Evolutionary conservation across 2,888 invertebrate species (phyloP).

Genomic region (Phania funesta): DNA sequence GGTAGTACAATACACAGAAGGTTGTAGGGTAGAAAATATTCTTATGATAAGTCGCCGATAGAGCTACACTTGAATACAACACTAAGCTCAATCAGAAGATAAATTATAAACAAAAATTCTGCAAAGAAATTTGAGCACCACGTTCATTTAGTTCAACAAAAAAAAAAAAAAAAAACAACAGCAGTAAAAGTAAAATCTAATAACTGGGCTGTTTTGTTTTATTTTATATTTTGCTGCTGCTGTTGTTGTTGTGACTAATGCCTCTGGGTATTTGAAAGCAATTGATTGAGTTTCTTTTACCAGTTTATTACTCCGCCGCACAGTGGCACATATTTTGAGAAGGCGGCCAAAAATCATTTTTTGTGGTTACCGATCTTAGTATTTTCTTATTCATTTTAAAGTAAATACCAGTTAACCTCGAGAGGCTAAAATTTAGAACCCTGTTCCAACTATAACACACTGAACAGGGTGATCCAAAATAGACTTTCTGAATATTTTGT

Average conservation of each 20-base stretch:
- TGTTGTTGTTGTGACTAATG: conserved; percentile 44
- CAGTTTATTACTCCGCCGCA: background rate
- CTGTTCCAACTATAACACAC: too few species aligned
- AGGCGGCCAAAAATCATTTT: too few species aligned
- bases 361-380: too few species aligned
- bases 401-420: too few species aligned
- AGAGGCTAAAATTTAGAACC: too few species aligned
- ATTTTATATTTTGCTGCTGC: background rate
- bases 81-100: conserved; percentile 34
- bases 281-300: conserved; percentile 50
- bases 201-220: conserved; percentile 53
- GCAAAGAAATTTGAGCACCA: conserved; percentile 27
- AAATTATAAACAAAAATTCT: conserved; percentile 37
- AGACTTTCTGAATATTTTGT: too few species aligned
- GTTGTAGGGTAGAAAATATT: conserved; percentile 19
- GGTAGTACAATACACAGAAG: too few species aligned
- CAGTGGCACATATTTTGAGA: too few species aligned
- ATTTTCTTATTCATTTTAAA: too few species aligned
- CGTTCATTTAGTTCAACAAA: conserved; percentile 52
- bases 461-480: too few species aligned
- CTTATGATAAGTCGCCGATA: conserved; percentile 21
- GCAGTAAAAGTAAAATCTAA: conserved; percentile 51
- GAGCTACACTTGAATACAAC: conserved; percentile 8
- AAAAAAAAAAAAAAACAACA: conserved; percentile 30
- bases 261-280: conserved; percentile 55